Percentiles rank a stretch among this genome's conserved stretches.
phyloP scores from a whole-genome alignment of 2,113 vertebrate species.

The Acanthochromis polyacanthus region DNA sequence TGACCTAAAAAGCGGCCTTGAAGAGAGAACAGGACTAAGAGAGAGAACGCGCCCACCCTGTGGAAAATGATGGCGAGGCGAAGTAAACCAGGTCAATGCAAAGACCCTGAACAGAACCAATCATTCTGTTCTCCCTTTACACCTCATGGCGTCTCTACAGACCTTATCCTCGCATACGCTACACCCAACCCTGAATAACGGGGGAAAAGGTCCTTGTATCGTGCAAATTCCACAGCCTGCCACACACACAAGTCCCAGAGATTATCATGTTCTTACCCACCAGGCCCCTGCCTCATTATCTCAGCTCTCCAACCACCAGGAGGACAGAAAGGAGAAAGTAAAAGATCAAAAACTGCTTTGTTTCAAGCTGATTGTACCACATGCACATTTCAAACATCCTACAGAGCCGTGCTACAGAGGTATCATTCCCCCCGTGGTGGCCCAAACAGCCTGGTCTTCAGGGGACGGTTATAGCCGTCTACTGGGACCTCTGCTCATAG shows the following conservation, averaged over 20 bases:
- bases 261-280: constrained; percentile 27
- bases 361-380: not conserved
- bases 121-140: constrained; percentile 54
- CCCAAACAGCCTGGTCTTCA: constrained; percentile 28
- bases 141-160: constrained; percentile 33
- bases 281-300: constrained; percentile 37
- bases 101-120: constrained; percentile 67
- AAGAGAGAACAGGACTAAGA: constrained; percentile 37
- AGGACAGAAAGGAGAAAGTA: not conserved
- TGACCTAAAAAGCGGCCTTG: constrained; percentile 48
- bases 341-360: not conserved
- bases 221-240: not conserved
- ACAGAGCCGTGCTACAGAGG: constrained; percentile 4
- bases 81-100: constrained; percentile 73
- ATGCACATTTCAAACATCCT: not conserved
- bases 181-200: not conserved
- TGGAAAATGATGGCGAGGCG: constrained; percentile 33
- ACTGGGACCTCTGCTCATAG: constrained; percentile 43
- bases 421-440: constrained; percentile 11
- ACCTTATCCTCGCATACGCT: not conserved
- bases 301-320: not conserved
- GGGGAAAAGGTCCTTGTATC: constrained; percentile 7
- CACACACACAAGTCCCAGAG: constrained; percentile 9
- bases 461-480: constrained; percentile 34
- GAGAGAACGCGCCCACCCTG: constrained; percentile 28